Evolutionary conservation across 37 sponge, comb jelly and placozoan genomes (phyloP), one percentile per base, ranked within the genome.

Genomic region (Halichondria panicea): DNA sequence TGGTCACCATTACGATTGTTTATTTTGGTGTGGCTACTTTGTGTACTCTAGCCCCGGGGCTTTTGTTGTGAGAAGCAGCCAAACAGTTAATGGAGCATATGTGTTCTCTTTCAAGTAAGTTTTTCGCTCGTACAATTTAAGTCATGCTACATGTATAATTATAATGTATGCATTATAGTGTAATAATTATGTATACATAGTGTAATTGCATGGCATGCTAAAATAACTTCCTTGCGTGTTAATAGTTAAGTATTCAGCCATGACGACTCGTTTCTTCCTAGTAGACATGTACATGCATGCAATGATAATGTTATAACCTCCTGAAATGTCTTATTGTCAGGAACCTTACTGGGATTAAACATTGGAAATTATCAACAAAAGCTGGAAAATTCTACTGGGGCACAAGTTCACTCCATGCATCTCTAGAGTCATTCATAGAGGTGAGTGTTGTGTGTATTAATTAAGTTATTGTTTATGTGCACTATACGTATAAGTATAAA

Each of bases 341-440:
- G 38, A 91, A 86, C 67, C 72, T 86, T 63, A 82, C 82, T 44
- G 87, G 82, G 0, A 82, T 77, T 38, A 86, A 91, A 63, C 91
- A 93, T 73, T 93, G 94, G 90, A 81, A 89, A 62, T 45, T 89
- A 3, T 66, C 71, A 2, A 63, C 58, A 18, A 57, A 72, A 43
- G 71, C 69, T 27, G 86, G 91, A 1, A 86, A 83, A 42, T 93
- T 64, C 37, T 74, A 32, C 57, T 89, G 90, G 85, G 77, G 84
- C 33, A 41, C 34, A 6, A 74, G 69, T 36, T 37, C 64, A 8
- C 28, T 55, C 9, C 74, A 43, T 43, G 43, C 39, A 38, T 32
- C 59, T 6, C 36, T 91, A 4, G 76, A 78, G 15, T 61, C 61
- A 19, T 91, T 90, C 63, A 38, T 84, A 0, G 76, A 90, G 81